Evolutionary conservation across 1,140 invertebrate genomes (phyloP), one percentile per base, ranked within the genome.

Genomic region (Sycophila sp.): DNA sequence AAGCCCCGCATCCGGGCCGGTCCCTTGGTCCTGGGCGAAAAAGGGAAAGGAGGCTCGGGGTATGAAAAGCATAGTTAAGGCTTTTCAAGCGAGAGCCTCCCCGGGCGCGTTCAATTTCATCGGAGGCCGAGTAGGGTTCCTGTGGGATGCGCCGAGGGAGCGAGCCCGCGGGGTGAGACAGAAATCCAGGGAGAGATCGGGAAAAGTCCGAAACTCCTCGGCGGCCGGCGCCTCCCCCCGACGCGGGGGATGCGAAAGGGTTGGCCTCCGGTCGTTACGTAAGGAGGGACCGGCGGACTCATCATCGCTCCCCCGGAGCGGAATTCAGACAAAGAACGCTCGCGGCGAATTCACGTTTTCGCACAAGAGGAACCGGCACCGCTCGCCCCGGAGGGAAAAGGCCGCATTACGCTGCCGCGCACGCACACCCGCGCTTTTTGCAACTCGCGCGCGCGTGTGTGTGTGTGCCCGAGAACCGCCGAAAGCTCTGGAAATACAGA

Each of bases 281-380:
- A 72, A 72, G 70, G 62, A 67, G 19, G 36, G 45, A 26, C 19
- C n/a, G n/a, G 17, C 17, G 3, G 22, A 13, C 49, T 45, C 68
- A 45, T 55, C 66, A 42, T 38, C 36, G 15, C 51, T 17, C 15
- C 32, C 56, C 49, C 38, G 51, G n/a, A 47, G 49, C 36, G 51
- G 36, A 66, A 66, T 71, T 66, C 64, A 24, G 64, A 72, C 70
- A 72, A 72, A 72, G 63, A 72, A 59, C 63, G 69, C 49, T 63
- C 51, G 60, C 38, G 40, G 69, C 51, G n/a, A 62, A 55, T 28
- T 28, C 45, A 38, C 47, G 26, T 34, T 51, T 59, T 58, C 28
- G 38, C 10, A 3, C 47, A 24, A 11, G 5, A 24, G 7, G n/a
- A 2, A 30, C 51, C 22, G 13, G 40, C 40, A n/a, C 4, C 36